These are phyloP conservation scores for Hydra vulgaris DNA, from an alignment of 30 jellyfish, hydroid and myxozoan species.

Conservation along the genomic window DNA sequence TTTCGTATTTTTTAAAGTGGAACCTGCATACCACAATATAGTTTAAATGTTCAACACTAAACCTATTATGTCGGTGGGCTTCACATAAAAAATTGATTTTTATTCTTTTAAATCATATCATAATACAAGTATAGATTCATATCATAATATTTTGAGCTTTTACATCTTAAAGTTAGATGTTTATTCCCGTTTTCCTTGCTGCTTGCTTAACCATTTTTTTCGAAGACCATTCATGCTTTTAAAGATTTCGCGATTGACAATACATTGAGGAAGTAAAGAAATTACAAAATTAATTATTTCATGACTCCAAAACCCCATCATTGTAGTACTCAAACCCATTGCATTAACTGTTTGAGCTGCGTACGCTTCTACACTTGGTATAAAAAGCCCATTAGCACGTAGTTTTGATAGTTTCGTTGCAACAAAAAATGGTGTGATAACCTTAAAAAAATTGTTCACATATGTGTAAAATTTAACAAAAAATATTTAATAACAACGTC, in stretches of 20 bases:
- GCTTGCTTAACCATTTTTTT: slow-evolving; percentile 19
- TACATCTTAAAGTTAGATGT: too few species aligned
- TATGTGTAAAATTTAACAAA: not conserved
- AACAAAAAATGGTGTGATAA: slow-evolving; percentile 53
- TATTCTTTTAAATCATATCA: too few species aligned
- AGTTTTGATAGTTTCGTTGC: slow-evolving; percentile 58
- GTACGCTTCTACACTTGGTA: slow-evolving; percentile 49
- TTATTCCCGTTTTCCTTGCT: slow-evolving; percentile 20
- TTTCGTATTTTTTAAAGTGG: too few species aligned
- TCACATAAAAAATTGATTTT: too few species aligned
- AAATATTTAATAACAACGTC: not conserved
- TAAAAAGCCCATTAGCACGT: slow-evolving; percentile 29
- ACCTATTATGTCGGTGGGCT: too few species aligned
- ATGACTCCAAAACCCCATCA: slow-evolving; percentile 52
- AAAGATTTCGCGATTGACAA: not conserved
- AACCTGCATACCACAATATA: too few species aligned
- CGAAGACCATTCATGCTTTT: slow-evolving; percentile 21
- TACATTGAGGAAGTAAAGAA: slow-evolving; percentile 18
- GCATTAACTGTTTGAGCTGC: slow-evolving; percentile 49
- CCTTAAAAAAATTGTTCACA: slow-evolving; percentile 30
- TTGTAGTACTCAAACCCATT: slow-evolving; percentile 45
- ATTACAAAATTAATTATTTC: slow-evolving; percentile 4
- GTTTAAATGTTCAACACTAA: too few species aligned
- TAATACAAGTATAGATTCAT: too few species aligned
- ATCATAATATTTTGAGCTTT: too few species aligned